Evolutionary conservation across 2,888 invertebrate species (phyloP).

Genomic region (Holacanthella duospinosa): DNA sequence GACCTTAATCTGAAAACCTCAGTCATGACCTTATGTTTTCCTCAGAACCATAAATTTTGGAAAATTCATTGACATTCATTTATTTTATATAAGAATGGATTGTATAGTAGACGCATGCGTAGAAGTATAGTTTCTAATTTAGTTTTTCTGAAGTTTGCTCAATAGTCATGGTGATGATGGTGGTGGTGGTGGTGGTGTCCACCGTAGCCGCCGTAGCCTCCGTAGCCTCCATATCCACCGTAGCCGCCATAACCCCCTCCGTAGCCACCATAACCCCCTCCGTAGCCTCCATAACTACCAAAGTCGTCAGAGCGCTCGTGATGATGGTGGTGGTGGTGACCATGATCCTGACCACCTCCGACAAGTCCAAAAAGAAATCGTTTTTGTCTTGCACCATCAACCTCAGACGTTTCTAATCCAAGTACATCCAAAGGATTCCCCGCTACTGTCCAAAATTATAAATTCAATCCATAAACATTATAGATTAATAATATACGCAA

Average conservation of each 20-base stretch:
- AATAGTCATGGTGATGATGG: not conserved
- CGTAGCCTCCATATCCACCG: slow-evolving; percentile 6
- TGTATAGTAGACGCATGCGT: too few species aligned
- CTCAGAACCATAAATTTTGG: too few species aligned
- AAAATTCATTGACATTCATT: too few species aligned
- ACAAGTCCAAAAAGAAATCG: not conserved
- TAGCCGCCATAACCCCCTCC: slow-evolving; percentile 2
- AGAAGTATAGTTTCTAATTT: too few species aligned
- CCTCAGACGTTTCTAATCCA: not conserved
- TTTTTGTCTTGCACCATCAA: not conserved
- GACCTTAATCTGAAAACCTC: too few species aligned
- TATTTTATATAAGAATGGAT: too few species aligned
- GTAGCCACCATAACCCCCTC: not conserved
- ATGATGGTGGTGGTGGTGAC: not conserved
- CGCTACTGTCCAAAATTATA: too few species aligned
- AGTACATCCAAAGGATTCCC: too few species aligned
- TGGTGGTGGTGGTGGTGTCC: not conserved
- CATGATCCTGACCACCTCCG: not conserved
- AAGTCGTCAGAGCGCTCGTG: not conserved
- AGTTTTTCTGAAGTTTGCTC: too few species aligned
- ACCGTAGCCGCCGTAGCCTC: slow-evolving; percentile 4
- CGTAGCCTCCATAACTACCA: not conserved
- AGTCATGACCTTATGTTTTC: too few species aligned
- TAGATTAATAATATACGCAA: too few species aligned
- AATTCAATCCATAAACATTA: too few species aligned